These are phyloP conservation scores for Archivesica marissinica DNA, from an alignment of 1,140 invertebrate species.

Conservation along the genomic window DNA sequence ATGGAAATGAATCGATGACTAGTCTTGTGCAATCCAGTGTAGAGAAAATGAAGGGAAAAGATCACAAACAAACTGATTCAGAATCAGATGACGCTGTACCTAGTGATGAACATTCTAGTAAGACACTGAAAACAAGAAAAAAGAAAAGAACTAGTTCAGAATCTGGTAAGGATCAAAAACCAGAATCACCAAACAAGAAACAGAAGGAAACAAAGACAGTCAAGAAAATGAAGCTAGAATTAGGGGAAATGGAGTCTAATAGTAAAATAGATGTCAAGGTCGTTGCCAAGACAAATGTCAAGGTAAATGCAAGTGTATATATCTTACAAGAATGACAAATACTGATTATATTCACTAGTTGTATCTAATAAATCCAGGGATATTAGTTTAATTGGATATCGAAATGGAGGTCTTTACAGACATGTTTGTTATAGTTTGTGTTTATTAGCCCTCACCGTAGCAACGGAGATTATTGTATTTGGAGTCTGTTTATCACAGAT, in stretches of 20 bases:
- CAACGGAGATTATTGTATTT: no score
- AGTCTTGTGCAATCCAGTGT: no score
- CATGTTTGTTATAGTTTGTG: no score
- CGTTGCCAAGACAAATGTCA: background rate
- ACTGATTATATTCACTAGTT: no score
- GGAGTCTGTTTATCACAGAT: no score
- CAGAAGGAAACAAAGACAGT: slow-evolving; percentile 26
- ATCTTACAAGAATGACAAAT: no score
- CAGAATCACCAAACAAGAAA: slow-evolving; percentile 7
- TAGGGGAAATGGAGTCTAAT: background rate
- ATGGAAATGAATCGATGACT: no score
- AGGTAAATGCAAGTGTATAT: background rate
- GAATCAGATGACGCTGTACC: background rate
- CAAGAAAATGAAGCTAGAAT: slow-evolving; percentile 19
- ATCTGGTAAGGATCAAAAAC: background rate
- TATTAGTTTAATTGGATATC: no score
- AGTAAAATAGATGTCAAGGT: slow-evolving; percentile 34
- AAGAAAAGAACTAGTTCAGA: slow-evolving; percentile 17
- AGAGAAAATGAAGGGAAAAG: background rate
- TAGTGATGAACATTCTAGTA: background rate
- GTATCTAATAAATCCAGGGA: no score
- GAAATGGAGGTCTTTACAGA: no score
- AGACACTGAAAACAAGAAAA: background rate
- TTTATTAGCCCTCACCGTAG: no score
- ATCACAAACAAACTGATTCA: background rate